Conservation (phyloP, 1,140 invertebrate species). For the Drosophila saltans region DNA sequence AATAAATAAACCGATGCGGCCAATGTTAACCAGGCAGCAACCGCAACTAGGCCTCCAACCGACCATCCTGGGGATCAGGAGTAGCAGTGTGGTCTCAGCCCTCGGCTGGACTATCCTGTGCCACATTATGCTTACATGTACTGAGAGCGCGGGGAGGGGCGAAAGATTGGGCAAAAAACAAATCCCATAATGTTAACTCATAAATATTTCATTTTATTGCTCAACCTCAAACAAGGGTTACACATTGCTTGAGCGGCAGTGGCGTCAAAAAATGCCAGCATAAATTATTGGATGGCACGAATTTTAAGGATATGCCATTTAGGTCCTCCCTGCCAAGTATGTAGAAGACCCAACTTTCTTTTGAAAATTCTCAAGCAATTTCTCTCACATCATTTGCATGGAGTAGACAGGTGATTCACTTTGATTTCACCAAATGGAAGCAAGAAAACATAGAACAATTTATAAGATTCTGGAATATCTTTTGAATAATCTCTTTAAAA, state of each 20-base stretch:
- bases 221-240: slow-evolving; percentile 70
- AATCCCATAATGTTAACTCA: slow-evolving; percentile 72
- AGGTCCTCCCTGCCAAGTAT: neutral
- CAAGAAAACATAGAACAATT: too few species aligned
- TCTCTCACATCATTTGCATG: slow-evolving; percentile 15
- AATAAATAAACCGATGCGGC: slow-evolving; percentile 64
- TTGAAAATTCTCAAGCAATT: neutral
- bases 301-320: slow-evolving; percentile 26
- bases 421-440: neutral
- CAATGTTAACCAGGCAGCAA: slow-evolving; percentile 48
- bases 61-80: neutral
- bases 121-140: slow-evolving; percentile 5
- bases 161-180: slow-evolving; percentile 35
- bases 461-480: neutral
- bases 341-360: neutral
- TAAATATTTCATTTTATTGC: slow-evolving; percentile 77
- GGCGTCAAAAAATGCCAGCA: slow-evolving; percentile 59
- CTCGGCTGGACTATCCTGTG: neutral
- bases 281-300: slow-evolving; percentile 51
- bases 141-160: neutral
- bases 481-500: neutral
- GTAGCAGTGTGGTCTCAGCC: neutral
- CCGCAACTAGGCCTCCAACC: slow-evolving; percentile 28
- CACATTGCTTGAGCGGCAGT: slow-evolving; percentile 20
- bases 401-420: slow-evolving; percentile 1